Percentiles rank a stretch among this genome's conserved stretches.
Conservation (phyloP, 2,797 vertebrate species). For the Characodon lateralis region DNA sequence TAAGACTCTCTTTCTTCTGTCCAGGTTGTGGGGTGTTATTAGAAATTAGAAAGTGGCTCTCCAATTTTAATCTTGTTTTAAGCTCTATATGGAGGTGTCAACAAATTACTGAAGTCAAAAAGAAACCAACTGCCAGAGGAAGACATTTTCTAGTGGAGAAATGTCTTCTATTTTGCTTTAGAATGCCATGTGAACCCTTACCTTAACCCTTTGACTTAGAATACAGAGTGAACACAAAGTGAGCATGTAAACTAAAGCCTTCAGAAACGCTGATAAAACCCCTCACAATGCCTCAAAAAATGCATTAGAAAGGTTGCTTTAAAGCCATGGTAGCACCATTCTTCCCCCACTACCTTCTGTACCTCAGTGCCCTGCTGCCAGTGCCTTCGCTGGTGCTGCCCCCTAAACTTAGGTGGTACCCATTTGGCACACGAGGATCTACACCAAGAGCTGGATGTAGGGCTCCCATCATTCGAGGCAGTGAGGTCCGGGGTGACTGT, state of each 20-base stretch:
- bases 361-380: conserved; percentile 79
- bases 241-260: conserved; percentile 73
- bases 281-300: conserved; percentile 82
- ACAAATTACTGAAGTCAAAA: conserved; percentile 39
- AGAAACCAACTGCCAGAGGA: conserved; percentile 26
- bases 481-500: conserved; percentile 84
- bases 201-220: conserved; percentile 37
- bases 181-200: conserved; percentile 20
- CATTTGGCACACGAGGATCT: conserved; percentile 87
- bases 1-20: background rate
- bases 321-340: conserved; percentile 95
- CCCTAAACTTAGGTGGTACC: conserved; percentile 88
- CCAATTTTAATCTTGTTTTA: conserved; percentile 16
- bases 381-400: conserved; percentile 79
- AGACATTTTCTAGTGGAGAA: conserved; percentile 28
- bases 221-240: conserved; percentile 65
- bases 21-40: background rate
- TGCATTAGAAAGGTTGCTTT: conserved; percentile 68
- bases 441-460: conserved; percentile 86
- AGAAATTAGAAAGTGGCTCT: background rate
- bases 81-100: conserved; percentile 37
- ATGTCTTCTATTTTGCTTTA: conserved; percentile 18
- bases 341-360: conserved; percentile 87
- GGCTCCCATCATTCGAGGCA: conserved; percentile 81
- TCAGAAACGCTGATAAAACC: conserved; percentile 93